These are phyloP conservation scores for Phalacrocorax carbo DNA, from an alignment of 2,113 vertebrate species.

Conservation along the genomic window DNA sequence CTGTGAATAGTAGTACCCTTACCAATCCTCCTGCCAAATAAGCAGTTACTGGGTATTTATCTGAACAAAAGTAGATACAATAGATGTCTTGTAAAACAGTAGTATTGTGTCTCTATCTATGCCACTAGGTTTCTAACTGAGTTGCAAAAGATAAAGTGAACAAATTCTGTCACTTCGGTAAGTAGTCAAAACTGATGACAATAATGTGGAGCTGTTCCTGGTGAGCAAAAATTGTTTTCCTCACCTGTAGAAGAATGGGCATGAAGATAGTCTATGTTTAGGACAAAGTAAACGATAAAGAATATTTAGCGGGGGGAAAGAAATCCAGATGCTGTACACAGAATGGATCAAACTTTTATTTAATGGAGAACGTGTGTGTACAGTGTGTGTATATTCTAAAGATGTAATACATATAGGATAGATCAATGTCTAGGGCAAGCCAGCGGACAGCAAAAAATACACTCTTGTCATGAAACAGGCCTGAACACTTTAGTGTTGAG, in stretches of 20 bases:
- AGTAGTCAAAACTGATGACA: constrained; percentile 15
- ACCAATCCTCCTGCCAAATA: constrained; percentile 75
- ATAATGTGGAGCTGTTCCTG: constrained; percentile 16
- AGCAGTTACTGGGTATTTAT: constrained; percentile 80
- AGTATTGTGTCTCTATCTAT: constrained; percentile 83
- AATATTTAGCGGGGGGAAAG: background rate
- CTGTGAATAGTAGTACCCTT: constrained; percentile 80
- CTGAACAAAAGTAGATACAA: constrained; percentile 76
- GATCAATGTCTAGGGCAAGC: background rate
- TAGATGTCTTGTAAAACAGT: constrained; percentile 78
- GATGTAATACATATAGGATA: background rate
- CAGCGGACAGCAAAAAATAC: constrained; percentile 10
- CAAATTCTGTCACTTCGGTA: constrained; percentile 79
- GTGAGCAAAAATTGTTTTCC: background rate
- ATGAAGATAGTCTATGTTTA: background rate
- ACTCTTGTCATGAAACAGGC: background rate
- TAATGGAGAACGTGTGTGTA: background rate
- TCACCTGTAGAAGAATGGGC: background rate
- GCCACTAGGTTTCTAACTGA: constrained; percentile 83
- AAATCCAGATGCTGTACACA: background rate
- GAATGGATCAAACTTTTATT: background rate
- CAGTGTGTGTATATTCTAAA: background rate
- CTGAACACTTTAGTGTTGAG: background rate
- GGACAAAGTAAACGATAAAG: background rate
- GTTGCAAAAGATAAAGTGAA: constrained; percentile 82